These are phyloP conservation scores for Cyprinodon variegatus DNA, from an alignment of 2,113 vertebrate species.

Conservation along the genomic window DNA sequence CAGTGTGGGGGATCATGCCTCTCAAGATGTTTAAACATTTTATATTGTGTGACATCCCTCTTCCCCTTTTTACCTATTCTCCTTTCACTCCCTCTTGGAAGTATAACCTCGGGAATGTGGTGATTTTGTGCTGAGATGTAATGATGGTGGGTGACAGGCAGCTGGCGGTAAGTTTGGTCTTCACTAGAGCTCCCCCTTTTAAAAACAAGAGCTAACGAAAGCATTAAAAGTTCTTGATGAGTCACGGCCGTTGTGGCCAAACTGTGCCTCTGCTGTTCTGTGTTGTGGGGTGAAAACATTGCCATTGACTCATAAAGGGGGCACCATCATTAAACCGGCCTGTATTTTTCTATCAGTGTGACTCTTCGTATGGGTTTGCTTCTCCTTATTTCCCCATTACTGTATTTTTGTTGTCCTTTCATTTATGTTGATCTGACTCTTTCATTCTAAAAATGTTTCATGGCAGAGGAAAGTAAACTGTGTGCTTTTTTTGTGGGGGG, in stretches of 20 bases:
- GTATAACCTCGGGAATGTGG: slow-evolving; percentile 73
- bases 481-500: background rate
- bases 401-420: slow-evolving; percentile 61
- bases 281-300: slow-evolving; percentile 68
- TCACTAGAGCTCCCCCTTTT: slow-evolving; percentile 68
- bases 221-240: slow-evolving; percentile 48
- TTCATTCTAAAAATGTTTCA: slow-evolving; percentile 33
- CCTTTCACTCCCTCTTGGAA: slow-evolving; percentile 55
- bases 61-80: slow-evolving; percentile 39
- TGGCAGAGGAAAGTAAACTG: slow-evolving; percentile 7
- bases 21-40: slow-evolving; percentile 58
- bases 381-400: slow-evolving; percentile 63
- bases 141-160: slow-evolving; percentile 80
- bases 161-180: slow-evolving; percentile 76
- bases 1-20: slow-evolving; percentile 47
- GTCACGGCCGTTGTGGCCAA: slow-evolving; percentile 66
- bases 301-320: slow-evolving; percentile 65
- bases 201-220: slow-evolving; percentile 23
- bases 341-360: slow-evolving; percentile 58
- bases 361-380: slow-evolving; percentile 49
- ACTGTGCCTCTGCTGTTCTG: slow-evolving; percentile 61
- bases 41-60: slow-evolving; percentile 52
- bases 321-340: slow-evolving; percentile 77
- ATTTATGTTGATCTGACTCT: slow-evolving; percentile 36
- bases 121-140: slow-evolving; percentile 80